A percentile compares a stretch with the other conserved stretches of the same genome.
Evolutionary conservation across 2,797 vertebrate species (phyloP).

Genomic region (Babyrousa celebensis): DNA sequence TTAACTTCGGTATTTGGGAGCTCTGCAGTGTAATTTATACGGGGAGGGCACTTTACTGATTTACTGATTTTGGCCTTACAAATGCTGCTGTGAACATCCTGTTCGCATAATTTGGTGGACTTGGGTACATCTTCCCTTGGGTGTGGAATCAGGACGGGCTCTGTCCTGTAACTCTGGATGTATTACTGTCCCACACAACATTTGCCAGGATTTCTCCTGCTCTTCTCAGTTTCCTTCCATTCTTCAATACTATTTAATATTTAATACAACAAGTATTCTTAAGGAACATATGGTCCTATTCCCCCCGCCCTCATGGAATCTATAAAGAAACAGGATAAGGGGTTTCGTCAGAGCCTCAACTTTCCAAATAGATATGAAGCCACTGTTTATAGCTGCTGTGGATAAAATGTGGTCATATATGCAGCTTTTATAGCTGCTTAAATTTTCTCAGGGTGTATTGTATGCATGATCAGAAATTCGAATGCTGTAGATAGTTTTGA

Average conservation of each 20-base stretch:
- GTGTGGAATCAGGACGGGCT: neutral
- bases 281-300: neutral
- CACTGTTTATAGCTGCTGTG: neutral
- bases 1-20: neutral
- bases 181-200: neutral
- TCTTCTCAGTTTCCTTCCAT: constrained; percentile 25
- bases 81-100: neutral
- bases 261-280: constrained; percentile 26
- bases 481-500: neutral
- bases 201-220: constrained; percentile 13
- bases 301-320: neutral
- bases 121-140: neutral
- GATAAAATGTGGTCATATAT: neutral
- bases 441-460: neutral
- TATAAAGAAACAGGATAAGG: neutral
- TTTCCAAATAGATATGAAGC: neutral
- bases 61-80: neutral
- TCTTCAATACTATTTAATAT: constrained; percentile 5
- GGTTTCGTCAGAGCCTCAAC: neutral
- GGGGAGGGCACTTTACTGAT: neutral
- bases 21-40: neutral
- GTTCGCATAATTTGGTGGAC: neutral
- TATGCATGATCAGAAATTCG: neutral
- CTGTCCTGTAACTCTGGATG: neutral
- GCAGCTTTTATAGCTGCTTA: neutral